Conservation (phyloP, 2,888 invertebrate genomes). For the Harpalus rufipes region DNA sequence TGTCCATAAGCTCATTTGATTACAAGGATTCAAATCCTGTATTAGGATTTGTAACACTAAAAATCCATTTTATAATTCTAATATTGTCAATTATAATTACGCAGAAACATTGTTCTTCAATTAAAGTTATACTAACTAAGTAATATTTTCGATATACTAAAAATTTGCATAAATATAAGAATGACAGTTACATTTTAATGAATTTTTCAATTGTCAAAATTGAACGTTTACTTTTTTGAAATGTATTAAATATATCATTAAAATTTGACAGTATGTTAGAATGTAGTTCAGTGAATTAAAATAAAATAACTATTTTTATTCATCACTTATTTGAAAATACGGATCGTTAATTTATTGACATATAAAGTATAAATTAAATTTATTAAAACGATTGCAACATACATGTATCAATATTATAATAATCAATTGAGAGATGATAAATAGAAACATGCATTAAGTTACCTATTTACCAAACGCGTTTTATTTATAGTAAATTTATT, state of each 20-base stretch:
- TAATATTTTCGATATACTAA: background rate
- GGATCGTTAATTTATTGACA: conserved; percentile 1
- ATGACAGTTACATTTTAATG: background rate
- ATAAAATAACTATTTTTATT: background rate
- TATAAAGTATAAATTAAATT: background rate
- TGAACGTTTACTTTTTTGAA: background rate
- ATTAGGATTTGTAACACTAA: no score
- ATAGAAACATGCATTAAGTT: background rate
- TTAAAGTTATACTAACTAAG: no score
- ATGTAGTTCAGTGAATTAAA: background rate
- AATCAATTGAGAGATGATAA: background rate
- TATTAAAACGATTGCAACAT: background rate
- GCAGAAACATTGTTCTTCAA: no score
- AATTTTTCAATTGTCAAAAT: background rate
- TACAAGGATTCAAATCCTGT: no score
- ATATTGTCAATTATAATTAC: no score
- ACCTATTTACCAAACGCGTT: background rate
- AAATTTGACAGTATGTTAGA: background rate
- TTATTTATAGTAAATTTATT: background rate
- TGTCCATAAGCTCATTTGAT: no score
- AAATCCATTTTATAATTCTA: no score
- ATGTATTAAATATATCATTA: conserved; percentile 11
- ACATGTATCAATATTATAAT: background rate
- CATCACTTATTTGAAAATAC: conserved; percentile 16
- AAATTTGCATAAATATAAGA: background rate